These are phyloP conservation scores for Hydrolagus affinis DNA, from an alignment of 2,113 vertebrate genomes.

Conservation along the genomic window DNA sequence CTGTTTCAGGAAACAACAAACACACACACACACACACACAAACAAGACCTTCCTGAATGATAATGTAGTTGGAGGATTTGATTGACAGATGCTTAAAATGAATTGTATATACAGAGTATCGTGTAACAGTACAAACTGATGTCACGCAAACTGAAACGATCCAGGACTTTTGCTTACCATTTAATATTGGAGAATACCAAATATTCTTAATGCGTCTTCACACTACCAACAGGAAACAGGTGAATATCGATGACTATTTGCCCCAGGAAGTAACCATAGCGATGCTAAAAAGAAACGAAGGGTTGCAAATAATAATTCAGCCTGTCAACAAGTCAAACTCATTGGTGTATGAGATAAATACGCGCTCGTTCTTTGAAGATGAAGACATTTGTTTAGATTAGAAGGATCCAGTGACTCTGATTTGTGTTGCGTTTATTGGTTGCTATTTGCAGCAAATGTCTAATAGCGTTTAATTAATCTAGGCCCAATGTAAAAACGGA, in stretches of 20 bases:
- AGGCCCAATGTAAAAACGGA: conserved; percentile 42
- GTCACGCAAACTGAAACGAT: background rate
- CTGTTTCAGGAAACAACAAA: background rate
- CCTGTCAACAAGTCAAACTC: background rate
- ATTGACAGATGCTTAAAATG: background rate
- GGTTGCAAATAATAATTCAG: too few species aligned
- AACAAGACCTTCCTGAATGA: too few species aligned
- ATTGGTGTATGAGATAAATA: background rate
- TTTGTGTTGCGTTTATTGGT: background rate
- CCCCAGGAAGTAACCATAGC: background rate
- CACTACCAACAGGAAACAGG: background rate
- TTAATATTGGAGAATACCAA: background rate
- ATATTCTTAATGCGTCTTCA: background rate
- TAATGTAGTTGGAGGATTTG: background rate
- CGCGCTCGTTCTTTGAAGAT: background rate
- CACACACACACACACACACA: too few species aligned
- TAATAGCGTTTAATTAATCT: conserved; percentile 24
- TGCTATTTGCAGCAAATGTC: background rate
- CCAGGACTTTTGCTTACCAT: background rate
- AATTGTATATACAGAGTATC: background rate
- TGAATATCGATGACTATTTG: background rate
- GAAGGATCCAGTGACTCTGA: too few species aligned
- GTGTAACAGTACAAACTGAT: too few species aligned
- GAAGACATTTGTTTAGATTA: background rate
- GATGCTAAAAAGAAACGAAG: background rate